These are phyloP conservation scores for Drosophila pseudotakahashii DNA, from an alignment of 2,888 invertebrate species.

Conservation along the genomic window DNA sequence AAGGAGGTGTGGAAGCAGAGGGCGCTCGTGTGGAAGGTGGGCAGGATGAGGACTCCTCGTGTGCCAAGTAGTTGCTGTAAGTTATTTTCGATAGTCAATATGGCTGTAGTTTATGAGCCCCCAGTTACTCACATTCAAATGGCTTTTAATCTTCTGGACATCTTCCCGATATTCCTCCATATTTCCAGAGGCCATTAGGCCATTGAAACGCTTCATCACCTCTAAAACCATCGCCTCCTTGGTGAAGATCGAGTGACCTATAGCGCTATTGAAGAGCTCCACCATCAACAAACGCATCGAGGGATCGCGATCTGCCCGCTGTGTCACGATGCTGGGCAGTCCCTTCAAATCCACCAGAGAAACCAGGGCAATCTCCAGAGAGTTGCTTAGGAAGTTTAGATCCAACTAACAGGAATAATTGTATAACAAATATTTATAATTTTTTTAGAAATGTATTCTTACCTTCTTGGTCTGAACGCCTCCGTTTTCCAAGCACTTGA, in stretches of 20 bases:
- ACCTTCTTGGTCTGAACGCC: constrained; percentile 68
- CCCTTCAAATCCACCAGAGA: constrained; percentile 68
- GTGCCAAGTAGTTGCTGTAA: constrained; percentile 86
- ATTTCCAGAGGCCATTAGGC: constrained; percentile 53
- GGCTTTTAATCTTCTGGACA: constrained; percentile 48
- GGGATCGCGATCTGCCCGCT: constrained; percentile 59
- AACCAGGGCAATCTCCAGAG: constrained; percentile 57
- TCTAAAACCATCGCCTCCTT: constrained; percentile 78
- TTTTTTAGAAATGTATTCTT: not conserved
- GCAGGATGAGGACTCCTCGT: constrained; percentile 90
- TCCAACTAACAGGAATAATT: constrained; percentile 50
- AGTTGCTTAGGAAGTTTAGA: constrained; percentile 56
- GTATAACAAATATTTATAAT: not conserved
- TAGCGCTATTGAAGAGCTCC: constrained; percentile 69
- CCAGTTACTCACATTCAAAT: constrained; percentile 64
- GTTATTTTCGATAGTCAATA: not conserved
- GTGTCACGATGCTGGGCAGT: constrained; percentile 74
- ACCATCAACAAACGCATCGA: constrained; percentile 51
- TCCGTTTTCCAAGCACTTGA: constrained; percentile 75
- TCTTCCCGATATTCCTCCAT: constrained; percentile 66
- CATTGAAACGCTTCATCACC: constrained; percentile 66
- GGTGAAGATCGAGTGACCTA: constrained; percentile 79
- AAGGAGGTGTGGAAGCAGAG: constrained; percentile 88
- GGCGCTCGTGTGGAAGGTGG: constrained; percentile 88
- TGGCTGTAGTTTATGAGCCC: no score